A percentile compares a stretch with the other conserved stretches of the same genome.
Evolutionary conservation across 2,113 vertebrate species (phyloP).

Genomic region (Collichthys lucidus): DNA sequence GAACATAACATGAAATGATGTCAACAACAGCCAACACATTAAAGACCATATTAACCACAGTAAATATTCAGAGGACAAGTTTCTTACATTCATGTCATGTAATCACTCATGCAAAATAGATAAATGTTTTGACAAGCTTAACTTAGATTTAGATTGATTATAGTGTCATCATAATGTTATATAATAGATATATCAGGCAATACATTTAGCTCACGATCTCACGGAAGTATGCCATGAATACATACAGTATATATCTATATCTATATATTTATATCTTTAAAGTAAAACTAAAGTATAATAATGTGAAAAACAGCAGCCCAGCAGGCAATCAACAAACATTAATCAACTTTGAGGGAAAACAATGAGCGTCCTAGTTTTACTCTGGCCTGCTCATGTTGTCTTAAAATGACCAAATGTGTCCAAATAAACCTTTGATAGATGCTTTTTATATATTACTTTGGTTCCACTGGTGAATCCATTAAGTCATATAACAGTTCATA

Average conservation of each 20-base stretch:
- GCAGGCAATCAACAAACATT: background rate
- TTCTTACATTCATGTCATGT: background rate
- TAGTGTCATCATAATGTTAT: background rate
- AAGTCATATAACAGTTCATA: background rate
- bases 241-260: no score
- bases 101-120: background rate
- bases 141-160: background rate
- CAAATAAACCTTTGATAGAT: background rate
- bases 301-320: background rate
- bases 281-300: background rate
- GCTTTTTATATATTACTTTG: constrained; percentile 6
- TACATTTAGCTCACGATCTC: background rate
- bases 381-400: background rate
- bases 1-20: background rate
- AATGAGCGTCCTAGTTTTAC: background rate
- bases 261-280: no score
- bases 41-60: background rate
- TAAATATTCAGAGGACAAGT: background rate
- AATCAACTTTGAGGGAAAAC: background rate
- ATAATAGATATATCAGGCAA: background rate
- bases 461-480: constrained; percentile 1
- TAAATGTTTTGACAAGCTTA: background rate
- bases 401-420: background rate
- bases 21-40: background rate
- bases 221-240: background rate